Percentiles rank a stretch among this genome's conserved stretches.
Evolutionary conservation across 2,888 invertebrate genomes (phyloP).

Genomic region (Drosophila dives): DNA sequence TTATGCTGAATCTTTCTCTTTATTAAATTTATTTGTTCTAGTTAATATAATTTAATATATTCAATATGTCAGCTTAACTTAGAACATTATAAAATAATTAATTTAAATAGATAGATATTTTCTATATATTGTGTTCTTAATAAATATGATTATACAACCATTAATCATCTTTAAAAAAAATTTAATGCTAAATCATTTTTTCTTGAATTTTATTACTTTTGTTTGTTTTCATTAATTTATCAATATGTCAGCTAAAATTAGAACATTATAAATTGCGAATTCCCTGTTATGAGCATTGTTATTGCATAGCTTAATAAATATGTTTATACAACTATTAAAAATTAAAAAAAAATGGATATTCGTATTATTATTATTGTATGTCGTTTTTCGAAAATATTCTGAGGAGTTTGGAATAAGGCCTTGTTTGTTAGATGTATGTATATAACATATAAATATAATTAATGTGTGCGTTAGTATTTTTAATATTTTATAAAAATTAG

Average conservation of each 20-base stretch:
- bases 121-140: background rate
- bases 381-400: background rate
- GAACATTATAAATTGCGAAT: background rate
- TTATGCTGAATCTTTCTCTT: background rate
- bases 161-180: background rate
- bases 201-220: background rate
- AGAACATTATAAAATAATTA: background rate
- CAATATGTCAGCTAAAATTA: too few species aligned
- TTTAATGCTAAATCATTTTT: background rate
- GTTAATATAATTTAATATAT: too few species aligned
- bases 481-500: background rate
- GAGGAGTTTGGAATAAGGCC: background rate
- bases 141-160: background rate
- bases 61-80: background rate
- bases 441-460: background rate
- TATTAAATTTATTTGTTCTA: background rate
- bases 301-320: too few species aligned
- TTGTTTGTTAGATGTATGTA: background rate
- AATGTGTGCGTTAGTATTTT: background rate
- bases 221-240: background rate
- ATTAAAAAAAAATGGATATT: background rate
- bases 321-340: too few species aligned
- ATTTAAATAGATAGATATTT: background rate
- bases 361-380: conserved; percentile 26
- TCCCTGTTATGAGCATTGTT: too few species aligned